phyloP scores from a whole-genome alignment of 64 coral and sea anemone genomes.

The Montipora foliosa region DNA sequence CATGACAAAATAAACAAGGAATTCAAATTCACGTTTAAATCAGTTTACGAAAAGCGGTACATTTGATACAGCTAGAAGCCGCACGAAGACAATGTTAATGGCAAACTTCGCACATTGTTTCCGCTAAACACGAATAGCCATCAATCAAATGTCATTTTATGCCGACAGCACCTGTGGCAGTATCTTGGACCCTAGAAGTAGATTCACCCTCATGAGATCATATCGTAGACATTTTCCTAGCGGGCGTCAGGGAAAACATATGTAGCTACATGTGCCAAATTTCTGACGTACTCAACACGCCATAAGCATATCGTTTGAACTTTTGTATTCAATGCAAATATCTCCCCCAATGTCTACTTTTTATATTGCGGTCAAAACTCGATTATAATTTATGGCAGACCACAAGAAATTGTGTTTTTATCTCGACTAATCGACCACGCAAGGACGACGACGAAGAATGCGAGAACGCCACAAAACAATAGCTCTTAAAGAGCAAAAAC shows the following conservation, averaged over 20 bases:
- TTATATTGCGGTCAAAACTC: slow-evolving; percentile 10
- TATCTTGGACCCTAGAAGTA: background rate
- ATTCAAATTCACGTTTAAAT: too few species aligned
- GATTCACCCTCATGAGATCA: background rate
- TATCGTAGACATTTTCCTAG: background rate
- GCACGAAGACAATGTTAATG: too few species aligned
- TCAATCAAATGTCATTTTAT: slow-evolving; percentile 28
- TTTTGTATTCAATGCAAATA: background rate
- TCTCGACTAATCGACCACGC: slow-evolving; percentile 26
- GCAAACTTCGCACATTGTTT: background rate
- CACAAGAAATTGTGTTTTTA: slow-evolving; percentile 23
- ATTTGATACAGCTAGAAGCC: too few species aligned
- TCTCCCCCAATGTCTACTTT: background rate
- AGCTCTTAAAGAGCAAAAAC: too few species aligned
- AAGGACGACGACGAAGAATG: too few species aligned
- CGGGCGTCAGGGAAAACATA: background rate
- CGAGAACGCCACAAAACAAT: background rate
- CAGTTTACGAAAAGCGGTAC: too few species aligned
- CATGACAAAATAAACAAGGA: too few species aligned
- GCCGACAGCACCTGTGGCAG: slow-evolving; percentile 2
- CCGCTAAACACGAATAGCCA: background rate
- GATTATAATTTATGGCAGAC: slow-evolving; percentile 36
- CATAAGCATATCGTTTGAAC: background rate
- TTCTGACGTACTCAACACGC: too few species aligned
- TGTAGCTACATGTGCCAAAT: background rate